Evolutionary conservation across 2,888 invertebrate species (phyloP), one percentile per base, ranked within the genome.

Genomic region (Zygaena filipendulae): DNA sequence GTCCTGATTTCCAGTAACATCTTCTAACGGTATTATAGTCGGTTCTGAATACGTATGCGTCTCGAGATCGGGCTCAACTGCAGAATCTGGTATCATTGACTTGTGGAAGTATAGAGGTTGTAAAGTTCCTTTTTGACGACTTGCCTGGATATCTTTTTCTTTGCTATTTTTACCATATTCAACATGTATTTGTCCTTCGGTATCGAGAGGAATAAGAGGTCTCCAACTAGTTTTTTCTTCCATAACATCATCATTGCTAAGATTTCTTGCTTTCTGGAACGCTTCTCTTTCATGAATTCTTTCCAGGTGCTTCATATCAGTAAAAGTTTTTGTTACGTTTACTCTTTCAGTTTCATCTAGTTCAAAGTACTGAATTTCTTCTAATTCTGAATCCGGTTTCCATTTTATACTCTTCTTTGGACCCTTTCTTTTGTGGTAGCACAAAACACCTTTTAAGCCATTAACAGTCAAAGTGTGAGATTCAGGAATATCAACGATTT

Each of bases 291-390:
- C 97, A 47, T 89, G 83, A 35, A 86, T 84, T 50, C 91, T 88
- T 59, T 97, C 97, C 80, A 93, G 86, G 59, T 91, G 87, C 57
- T 93, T 93, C 90, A 95, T 90, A 51, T 95, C 95, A 18, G 87
- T 90, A 67, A 97, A 97, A 16, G 85, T 91, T 67, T 89, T 93
- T 3, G 89, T 95, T 1, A 97, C 97, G 70, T 97, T 97, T 2
- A 95, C 93, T 53, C 97, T 84, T 71, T 98, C 97, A 9, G 91
- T 95, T 70, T 96, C 97, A 66, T 97, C 97, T 43, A 97, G 72
- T 63, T 97, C 97, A 64, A 98, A 97, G 68, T 87, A 96, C 48
- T 90, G 87, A 32, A 94, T 82, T 50, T 91, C 87, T 47, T 91
- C 91, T 16, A 98, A 74, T 41, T 90, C 86, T 4, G 83, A 69